Conservation (phyloP, 2,797 vertebrate genomes). For the Anomalospiza imberbis region DNA sequence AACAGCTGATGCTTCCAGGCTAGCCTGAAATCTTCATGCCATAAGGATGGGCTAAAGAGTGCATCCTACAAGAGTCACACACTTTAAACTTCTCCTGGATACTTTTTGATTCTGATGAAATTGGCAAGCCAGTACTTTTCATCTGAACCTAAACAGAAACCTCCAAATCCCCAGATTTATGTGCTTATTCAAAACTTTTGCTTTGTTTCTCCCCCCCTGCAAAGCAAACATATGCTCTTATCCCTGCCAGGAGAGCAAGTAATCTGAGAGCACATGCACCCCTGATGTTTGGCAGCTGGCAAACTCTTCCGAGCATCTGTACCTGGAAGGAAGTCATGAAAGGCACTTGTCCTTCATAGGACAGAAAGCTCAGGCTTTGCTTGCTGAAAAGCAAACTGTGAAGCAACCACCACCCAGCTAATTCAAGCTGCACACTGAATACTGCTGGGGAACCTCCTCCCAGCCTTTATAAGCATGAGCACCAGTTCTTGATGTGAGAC, state of each 20-base stretch:
- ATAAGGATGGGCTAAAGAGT: background rate
- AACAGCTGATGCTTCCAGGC: background rate
- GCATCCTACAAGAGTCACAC: background rate
- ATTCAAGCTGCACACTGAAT: background rate
- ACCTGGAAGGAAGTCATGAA: background rate
- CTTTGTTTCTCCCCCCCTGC: background rate
- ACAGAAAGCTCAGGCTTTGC: background rate
- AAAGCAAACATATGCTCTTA: background rate
- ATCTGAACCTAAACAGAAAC: background rate
- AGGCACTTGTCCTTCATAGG: background rate
- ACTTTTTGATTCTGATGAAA: background rate
- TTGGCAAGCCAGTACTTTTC: background rate
- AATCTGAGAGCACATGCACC: background rate
- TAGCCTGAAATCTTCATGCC: background rate
- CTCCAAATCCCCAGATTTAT: background rate
- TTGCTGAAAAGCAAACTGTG: background rate
- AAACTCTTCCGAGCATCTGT: background rate
- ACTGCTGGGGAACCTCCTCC: background rate
- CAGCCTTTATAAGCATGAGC: background rate
- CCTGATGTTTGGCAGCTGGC: background rate
- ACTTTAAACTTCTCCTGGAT: background rate
- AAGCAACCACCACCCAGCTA: background rate
- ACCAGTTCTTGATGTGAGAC: fast-evolving
- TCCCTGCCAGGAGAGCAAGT: background rate
- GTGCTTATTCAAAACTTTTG: background rate